A percentile compares a stretch with the other conserved stretches of the same genome.
These are phyloP conservation scores for Pseudocheirus occidentalis DNA, from an alignment of 2,797 vertebrate genomes.

Conservation along the genomic window DNA sequence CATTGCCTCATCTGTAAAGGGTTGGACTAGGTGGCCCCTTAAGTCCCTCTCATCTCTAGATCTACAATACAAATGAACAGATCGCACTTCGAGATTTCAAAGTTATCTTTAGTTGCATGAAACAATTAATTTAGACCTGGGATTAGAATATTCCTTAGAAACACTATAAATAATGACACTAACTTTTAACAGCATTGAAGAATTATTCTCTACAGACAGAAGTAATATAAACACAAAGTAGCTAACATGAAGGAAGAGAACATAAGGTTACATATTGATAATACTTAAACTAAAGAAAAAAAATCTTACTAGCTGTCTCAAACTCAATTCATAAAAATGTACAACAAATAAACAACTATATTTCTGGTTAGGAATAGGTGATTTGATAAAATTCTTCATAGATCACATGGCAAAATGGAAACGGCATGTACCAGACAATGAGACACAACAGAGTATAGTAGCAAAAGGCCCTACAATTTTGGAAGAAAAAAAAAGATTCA, in stretches of 20 bases:
- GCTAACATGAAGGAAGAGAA: slow-evolving; percentile 27
- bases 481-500: slow-evolving; percentile 25
- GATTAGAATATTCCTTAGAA: not conserved
- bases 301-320: not conserved
- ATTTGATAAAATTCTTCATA: slow-evolving; percentile 11
- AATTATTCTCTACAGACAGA: not conserved
- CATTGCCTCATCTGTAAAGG: not conserved
- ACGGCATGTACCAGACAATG: not conserved
- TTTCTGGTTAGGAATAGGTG: slow-evolving; percentile 14
- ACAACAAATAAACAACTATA: not conserved
- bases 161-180: not conserved
- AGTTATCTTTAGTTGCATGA: not conserved
- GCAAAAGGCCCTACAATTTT: not conserved
- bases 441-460: slow-evolving; percentile 5
- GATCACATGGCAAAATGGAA: slow-evolving; percentile 4
- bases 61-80: not conserved
- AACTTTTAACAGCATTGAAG: slow-evolving; percentile 14
- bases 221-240: not conserved
- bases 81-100: not conserved
- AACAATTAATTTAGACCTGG: not conserved
- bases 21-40: not conserved
- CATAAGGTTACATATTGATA: slow-evolving; percentile 1
- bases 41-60: not conserved
- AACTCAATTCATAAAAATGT: slow-evolving; percentile 38
- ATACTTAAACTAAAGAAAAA: slow-evolving; percentile 18